Conservation (phyloP, 2,888 invertebrate genomes). For the Protophormia terraenovae region DNA sequence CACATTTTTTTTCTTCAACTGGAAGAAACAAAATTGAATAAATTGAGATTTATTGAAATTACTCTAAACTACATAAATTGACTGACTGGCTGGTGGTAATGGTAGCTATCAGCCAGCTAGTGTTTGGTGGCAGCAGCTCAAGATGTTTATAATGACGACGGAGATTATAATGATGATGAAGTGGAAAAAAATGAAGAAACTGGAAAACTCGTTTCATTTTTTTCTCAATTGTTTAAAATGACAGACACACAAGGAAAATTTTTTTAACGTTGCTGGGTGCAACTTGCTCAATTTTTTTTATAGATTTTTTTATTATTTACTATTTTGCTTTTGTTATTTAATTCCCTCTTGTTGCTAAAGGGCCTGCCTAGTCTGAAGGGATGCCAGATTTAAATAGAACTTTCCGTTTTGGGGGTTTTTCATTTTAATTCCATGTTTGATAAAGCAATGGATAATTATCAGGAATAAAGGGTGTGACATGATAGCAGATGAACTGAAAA, state of each 20-base stretch:
- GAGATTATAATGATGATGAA: no score
- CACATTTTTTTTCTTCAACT: background rate
- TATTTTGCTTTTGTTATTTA: slow-evolving; percentile 57
- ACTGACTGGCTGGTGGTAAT: background rate
- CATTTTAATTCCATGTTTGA: no score
- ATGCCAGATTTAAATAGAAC: no score
- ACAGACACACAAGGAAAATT: slow-evolving; percentile 45
- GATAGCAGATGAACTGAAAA: no score
- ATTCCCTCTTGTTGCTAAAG: slow-evolving; percentile 64
- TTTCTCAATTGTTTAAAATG: slow-evolving; percentile 34
- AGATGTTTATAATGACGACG: background rate
- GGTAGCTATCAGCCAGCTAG: background rate
- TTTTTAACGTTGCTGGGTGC: slow-evolving; percentile 66
- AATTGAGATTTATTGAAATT: slow-evolving; percentile 51
- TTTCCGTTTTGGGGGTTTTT: no score
- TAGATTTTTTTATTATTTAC: slow-evolving; percentile 36
- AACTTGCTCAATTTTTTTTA: slow-evolving; percentile 54
- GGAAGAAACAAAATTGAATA: slow-evolving; percentile 21
- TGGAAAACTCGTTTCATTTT: slow-evolving; percentile 59
- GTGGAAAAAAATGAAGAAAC: slow-evolving; percentile 25
- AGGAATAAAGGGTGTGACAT: no score
- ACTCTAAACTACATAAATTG: slow-evolving; percentile 11
- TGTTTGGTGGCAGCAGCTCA: background rate
- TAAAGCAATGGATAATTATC: no score
- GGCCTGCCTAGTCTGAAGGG: slow-evolving; percentile 60